Evolutionary conservation across 1,140 invertebrate genomes (phyloP), one percentile per base, ranked within the genome.

Genomic region (Hylaeus volcanicus): DNA sequence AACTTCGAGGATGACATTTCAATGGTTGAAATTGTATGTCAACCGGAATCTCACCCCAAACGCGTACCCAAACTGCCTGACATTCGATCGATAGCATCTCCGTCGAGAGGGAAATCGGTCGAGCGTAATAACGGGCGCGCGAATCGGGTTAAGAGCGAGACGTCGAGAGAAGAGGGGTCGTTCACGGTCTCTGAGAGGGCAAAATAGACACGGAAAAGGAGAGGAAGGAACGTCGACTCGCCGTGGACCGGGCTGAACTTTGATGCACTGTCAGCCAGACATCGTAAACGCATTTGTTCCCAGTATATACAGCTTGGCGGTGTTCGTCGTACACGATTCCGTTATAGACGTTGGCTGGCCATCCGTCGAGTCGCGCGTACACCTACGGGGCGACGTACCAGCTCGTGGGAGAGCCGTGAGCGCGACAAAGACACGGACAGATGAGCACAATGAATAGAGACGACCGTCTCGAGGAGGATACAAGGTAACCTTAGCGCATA

Each of bases 281-380:
- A 91, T 90, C 88, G 89, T 87, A 90, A 91, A 89, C 87, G 89
- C 90, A 91, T 91, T 91, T 90, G 89, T 89, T 85, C 56, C 60
- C 76, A 56, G 85, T 83, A 86, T 64, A 85, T 43, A 60, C 1
- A 12, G 74, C 55, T 64, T 26, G 55, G 39, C n/a, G 64, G 66
- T 84, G 74, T 64, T 58, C 48, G 69, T 39, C 73, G 53, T 75
- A 43, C 61, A 79, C 61, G 80, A 84, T 87, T 88, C 86, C 86
- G 86, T 88, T 88, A 86, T 78, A 85, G 76, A 83, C 83, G 74
- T 74, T 79, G 73, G n/a, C 45, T 75, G 74, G 80, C 79, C 58
- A 78, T 85, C 64, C 83, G 79, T 79, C 74, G n/a, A 55, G 69
- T 64, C 75, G 72, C 56, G 26, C 53, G 48, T 48, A 39, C 64